Conservation (phyloP, 1,140 invertebrate species). For the Eriocheir sinensis region DNA sequence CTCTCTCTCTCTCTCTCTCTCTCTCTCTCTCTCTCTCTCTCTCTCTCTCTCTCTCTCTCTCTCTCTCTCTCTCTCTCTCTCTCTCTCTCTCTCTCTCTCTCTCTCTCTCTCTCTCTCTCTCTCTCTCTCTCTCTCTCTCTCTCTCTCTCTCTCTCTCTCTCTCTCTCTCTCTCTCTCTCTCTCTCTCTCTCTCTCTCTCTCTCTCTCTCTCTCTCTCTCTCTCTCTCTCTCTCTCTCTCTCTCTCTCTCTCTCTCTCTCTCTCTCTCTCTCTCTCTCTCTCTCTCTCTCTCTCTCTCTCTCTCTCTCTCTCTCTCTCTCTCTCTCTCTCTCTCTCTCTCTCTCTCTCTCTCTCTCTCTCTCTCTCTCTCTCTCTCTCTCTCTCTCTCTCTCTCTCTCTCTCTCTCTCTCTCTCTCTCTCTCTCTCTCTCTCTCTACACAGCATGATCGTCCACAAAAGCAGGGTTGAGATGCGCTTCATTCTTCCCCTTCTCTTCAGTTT, state of each 20-base stretch:
- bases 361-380: not conserved
- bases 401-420: not conserved
- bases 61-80: not conserved
- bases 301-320: not conserved
- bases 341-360: not conserved
- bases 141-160: not conserved
- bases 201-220: not conserved
- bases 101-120: not conserved
- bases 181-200: not conserved
- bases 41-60: not conserved
- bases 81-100: not conserved
- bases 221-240: not conserved
- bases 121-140: not conserved
- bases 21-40: not conserved
- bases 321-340: not conserved
- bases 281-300: not conserved
- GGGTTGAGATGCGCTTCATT: not conserved
- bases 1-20: not conserved
- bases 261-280: not conserved
- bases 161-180: not conserved
- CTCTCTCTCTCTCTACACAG: conserved; percentile 20
- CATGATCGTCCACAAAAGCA: conserved; percentile 52
- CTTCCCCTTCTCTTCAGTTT: not conserved
- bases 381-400: not conserved
- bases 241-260: conserved; percentile 18